Evolutionary conservation across 1,140 invertebrate species (phyloP).

Genomic region (Leptinotarsa lineolata): DNA sequence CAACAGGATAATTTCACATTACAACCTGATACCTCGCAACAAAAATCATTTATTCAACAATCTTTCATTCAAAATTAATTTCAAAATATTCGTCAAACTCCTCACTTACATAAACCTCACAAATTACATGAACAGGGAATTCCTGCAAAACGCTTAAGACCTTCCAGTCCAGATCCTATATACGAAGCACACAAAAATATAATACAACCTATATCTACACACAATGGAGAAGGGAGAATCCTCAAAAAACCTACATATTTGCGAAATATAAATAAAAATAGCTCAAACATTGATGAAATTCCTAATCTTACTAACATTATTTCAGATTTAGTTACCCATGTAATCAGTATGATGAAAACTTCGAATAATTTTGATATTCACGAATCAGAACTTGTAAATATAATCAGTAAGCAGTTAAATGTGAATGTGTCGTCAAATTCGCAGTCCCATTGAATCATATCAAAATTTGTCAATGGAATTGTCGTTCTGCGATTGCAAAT

Average conservation of each 20-base stretch:
- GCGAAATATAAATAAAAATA: not conserved
- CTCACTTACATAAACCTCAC: no score
- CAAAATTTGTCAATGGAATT: no score
- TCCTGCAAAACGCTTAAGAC: not conserved
- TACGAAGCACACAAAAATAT: not conserved
- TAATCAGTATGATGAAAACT: not conserved
- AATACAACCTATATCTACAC: not conserved
- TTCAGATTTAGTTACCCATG: conserved; percentile 11
- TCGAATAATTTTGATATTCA: conserved; percentile 11
- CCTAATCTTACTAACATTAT: conserved; percentile 15
- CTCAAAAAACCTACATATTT: not conserved
- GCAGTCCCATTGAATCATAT: no score
- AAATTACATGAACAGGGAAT: not conserved
- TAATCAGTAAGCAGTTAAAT: conserved; percentile 12
- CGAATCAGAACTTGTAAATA: not conserved
- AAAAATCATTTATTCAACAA: no score
- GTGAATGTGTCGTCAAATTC: no score
- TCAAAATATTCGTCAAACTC: no score
- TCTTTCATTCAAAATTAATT: no score
- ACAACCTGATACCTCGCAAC: no score
- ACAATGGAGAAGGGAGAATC: not conserved
- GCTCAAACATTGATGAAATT: not conserved
- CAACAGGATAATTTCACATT: no score
- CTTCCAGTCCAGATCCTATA: conserved; percentile 1
- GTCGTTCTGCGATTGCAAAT: no score